These are phyloP conservation scores for Talpa occidentalis DNA, from an alignment of 2,113 vertebrate genomes.

Conservation along the genomic window DNA sequence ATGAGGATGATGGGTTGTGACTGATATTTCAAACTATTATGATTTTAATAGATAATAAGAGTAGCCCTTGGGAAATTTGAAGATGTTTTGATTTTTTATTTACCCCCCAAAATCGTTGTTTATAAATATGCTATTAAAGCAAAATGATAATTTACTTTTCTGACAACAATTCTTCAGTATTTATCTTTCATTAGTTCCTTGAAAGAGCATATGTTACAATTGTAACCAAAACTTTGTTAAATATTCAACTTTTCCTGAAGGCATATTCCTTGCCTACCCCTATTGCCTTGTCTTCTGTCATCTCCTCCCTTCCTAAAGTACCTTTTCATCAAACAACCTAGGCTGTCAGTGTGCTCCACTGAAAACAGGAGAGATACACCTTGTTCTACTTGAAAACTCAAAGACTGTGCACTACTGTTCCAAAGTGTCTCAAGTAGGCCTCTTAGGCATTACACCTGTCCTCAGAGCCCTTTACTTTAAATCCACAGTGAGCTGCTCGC, in stretches of 20 bases:
- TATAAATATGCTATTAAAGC: neutral
- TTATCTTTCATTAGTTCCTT: neutral
- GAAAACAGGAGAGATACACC: neutral
- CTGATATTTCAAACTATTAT: neutral
- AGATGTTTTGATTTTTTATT: neutral
- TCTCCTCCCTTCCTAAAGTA: neutral
- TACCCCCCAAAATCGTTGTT: neutral
- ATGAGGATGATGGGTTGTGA: neutral
- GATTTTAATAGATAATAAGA: neutral
- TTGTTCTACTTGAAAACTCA: neutral
- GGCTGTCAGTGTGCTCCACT: neutral
- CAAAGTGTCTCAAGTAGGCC: neutral
- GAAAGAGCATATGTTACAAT: neutral
- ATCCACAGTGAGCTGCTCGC: neutral
- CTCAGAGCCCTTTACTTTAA: fast-evolving
- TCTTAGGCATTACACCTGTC: neutral
- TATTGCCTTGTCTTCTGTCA: neutral
- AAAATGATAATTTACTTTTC: neutral
- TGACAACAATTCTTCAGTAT: neutral
- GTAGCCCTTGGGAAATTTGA: neutral
- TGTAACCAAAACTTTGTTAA: constrained; percentile 7
- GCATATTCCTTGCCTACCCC: neutral
- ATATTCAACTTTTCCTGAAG: no score
- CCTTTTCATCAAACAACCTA: no score
- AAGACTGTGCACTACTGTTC: neutral